A percentile compares a stretch with the other conserved stretches of the same genome.
Evolutionary conservation across 2,797 vertebrate genomes (phyloP).

Genomic region (Echiichthys vipera): DNA sequence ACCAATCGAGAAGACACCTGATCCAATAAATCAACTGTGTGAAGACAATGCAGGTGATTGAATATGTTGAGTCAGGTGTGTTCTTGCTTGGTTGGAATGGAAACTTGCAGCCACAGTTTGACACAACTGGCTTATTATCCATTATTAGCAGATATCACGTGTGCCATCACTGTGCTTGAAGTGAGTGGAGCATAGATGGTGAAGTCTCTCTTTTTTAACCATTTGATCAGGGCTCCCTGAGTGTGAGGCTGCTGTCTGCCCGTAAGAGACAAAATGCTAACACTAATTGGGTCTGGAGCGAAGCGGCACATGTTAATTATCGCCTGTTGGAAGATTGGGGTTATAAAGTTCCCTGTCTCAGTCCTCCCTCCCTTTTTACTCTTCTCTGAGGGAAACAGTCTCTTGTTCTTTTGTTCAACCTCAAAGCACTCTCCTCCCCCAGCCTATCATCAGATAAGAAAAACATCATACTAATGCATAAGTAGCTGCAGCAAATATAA

Average conservation of each 20-base stretch:
- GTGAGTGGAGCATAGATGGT: background rate
- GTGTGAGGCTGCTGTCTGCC: constrained; percentile 27
- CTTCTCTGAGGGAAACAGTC: constrained; percentile 49
- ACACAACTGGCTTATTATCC: too few relatives aligned
- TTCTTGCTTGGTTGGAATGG: too few relatives aligned
- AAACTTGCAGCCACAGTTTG: too few relatives aligned
- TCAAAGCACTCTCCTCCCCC: constrained; percentile 40
- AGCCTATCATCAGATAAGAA: constrained; percentile 41
- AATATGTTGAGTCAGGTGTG: too few relatives aligned
- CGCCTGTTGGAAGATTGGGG: constrained; percentile 31
- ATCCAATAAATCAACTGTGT: too few relatives aligned
- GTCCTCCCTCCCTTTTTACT: constrained; percentile 29
- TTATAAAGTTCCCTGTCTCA: constrained; percentile 36
- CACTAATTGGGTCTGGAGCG: constrained; percentile 50
- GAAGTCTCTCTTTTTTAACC: constrained; percentile 1
- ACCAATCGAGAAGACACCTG: too few relatives aligned
- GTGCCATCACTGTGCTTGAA: background rate
- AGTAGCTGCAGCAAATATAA: constrained; percentile 24
- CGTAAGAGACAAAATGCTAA: constrained; percentile 24
- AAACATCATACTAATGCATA: constrained; percentile 34
- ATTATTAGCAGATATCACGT: background rate
- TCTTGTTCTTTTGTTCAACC: constrained; percentile 49
- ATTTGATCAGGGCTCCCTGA: constrained; percentile 19
- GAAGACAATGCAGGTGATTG: too few relatives aligned
- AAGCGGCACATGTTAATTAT: constrained; percentile 59